A percentile compares a stretch with the other conserved stretches of the same genome.
Evolutionary conservation across 2,797 vertebrate genomes (phyloP).

Genomic region (Characodon lateralis): DNA sequence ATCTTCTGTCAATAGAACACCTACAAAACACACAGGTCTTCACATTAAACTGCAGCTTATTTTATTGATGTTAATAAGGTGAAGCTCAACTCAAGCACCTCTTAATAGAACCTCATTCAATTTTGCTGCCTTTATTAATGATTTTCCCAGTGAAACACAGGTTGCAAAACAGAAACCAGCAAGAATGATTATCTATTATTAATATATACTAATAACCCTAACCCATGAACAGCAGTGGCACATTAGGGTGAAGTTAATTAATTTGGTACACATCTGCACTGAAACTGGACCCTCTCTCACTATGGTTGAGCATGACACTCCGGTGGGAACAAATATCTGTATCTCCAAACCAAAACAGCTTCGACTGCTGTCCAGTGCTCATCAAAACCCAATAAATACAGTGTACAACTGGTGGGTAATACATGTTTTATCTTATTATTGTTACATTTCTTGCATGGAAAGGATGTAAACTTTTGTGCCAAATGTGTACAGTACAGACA

Average conservation of each 20-base stretch:
- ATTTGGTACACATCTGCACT: not conserved
- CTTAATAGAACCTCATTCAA: not conserved
- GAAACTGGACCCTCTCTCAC: not conserved
- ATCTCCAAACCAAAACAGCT: not conserved
- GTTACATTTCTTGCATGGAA: not conserved
- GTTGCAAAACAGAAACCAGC: not conserved
- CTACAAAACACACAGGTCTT: not conserved
- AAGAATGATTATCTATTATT: not conserved
- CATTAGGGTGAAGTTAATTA: not conserved
- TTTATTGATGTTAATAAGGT: not conserved
- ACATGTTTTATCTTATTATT: not conserved
- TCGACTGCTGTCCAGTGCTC: not conserved
- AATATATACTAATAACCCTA: not conserved
- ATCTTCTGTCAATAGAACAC: not conserved
- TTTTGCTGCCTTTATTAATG: not conserved
- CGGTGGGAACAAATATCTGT: not conserved
- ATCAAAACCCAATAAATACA: not conserved
- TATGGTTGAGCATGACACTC: not conserved
- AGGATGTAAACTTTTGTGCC: not conserved
- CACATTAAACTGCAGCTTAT: not conserved
- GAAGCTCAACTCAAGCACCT: not conserved
- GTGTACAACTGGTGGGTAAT: too few relatives aligned
- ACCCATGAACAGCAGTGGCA: not conserved
- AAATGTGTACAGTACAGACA: not conserved
- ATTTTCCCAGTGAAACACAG: not conserved